Base-by-base conservation (phyloP, 1,140 invertebrate species). In the Pteromalus puparum region DNA sequence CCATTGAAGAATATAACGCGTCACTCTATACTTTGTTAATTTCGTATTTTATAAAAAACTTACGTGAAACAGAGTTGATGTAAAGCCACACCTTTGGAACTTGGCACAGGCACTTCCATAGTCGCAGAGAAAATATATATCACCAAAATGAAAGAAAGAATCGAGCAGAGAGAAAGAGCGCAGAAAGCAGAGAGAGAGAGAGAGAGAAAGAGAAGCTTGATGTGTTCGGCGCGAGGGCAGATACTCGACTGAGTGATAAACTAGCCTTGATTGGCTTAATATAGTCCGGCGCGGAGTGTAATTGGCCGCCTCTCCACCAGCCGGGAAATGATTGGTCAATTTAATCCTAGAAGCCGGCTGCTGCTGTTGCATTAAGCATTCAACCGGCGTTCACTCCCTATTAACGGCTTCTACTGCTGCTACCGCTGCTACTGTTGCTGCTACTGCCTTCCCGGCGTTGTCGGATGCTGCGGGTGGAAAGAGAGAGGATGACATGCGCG, bases 281-380 rank as follows among this genome's bases (percentile, higher is more conserved):
- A 93, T 93, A 93, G 92, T 91, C 87, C 85, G 89, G 78, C 89
- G 89, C 89, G 87, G 82, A 86, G 87, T 89, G 91, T 92, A 93
- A 93, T 93, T 93, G 92, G 91, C 88, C 88, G 90, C 88, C 90
- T 89, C 90, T 90, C 88, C 87, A 87, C 90, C 90, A 88, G 90
- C 89, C 42, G 91, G 90, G 91, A 93, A 92, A 93, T 92, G 91
- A 93, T 93, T 93, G 92, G 92, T 91, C 92, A 93, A 93, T 93
- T 93, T 93, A 93, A 92, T 90, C 91, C 90, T 93, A 91, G 82
- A 67, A 77, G 42, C 75, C n/a, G 73, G 61, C 81, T 61, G 72
- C 26, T 34, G 61, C 73, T 34, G 21, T 30, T 30, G 77, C 67
- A 84, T 84, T 92, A 93, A 92, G 90, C 91, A 93, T 93, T 93